Conservation (phyloP, 2,797 vertebrate species). For the Amazonetta brasiliensis region DNA sequence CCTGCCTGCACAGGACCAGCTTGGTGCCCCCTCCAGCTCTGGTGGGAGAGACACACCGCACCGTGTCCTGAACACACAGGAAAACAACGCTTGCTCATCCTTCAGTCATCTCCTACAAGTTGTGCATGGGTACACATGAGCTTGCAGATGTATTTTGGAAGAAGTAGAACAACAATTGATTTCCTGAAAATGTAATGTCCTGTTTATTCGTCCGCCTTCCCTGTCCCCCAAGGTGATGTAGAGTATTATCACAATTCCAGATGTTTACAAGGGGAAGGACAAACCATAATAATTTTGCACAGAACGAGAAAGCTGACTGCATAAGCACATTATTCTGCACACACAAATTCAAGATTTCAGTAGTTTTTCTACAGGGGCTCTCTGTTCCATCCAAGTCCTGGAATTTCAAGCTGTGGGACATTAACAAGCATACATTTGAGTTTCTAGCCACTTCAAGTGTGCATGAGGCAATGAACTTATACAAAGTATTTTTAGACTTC, state of each 20-base stretch:
- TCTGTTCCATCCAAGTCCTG: not conserved
- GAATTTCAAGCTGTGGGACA: not conserved
- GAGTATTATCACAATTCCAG: slow-evolving; percentile 48
- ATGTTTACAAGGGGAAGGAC: not conserved
- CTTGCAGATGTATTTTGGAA: not conserved
- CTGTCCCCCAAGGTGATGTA: not conserved
- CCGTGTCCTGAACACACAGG: not conserved
- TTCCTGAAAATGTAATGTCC: slow-evolving; percentile 25
- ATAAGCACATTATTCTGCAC: not conserved
- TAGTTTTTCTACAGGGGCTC: not conserved
- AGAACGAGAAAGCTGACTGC: not conserved
- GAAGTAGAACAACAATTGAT: slow-evolving; percentile 28
- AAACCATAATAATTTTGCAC: not conserved
- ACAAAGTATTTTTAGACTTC: slow-evolving; percentile 74
- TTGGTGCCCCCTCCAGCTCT: not conserved
- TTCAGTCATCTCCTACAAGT: not conserved
- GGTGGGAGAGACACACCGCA: too few relatives aligned
- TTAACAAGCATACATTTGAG: not conserved
- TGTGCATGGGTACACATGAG: not conserved
- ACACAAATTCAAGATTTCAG: not conserved
- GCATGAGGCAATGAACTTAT: slow-evolving; percentile 27
- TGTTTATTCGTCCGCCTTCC: not conserved
- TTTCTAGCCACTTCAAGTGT: slow-evolving; percentile 35
- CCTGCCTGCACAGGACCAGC: not conserved
- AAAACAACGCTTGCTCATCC: not conserved